Evolutionary conservation across 2,113 vertebrate genomes (phyloP), one percentile per base, ranked within the genome.

Genomic region (Amazona vittata): DNA sequence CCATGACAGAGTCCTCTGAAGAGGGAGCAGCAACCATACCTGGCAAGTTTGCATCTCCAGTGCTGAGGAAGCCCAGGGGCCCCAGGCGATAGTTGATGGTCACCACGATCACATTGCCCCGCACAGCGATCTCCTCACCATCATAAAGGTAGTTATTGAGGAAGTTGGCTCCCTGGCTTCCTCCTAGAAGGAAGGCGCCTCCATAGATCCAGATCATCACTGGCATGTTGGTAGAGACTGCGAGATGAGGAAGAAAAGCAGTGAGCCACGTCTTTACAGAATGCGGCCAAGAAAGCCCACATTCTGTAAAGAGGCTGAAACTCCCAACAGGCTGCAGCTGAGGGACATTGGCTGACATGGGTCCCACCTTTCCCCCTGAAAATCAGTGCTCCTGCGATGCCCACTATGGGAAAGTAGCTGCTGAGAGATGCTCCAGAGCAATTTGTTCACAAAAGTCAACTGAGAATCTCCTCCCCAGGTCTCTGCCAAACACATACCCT

Each of bases 201-300:
- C 99, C 99, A 0, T 97, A 99, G 95, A 99, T 98, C 98, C 97
- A 99, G 83, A 99, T 21, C 99, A 99, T 99, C 76, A 99, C 99
- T 0, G 99, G 99, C 89, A 99, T 78, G 52, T 97, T 82, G 5
- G 90, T 96, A 26, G 99, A 99, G 37, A 99, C 99, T 99, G 93
- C 5, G 43, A 60, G 55, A 53, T 31, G 65, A 53, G 43, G 39
- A 47, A 9, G 31, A 70, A 47, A 50, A 43, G 44, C 68, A 24
- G 9, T 67, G 64, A 96, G 69, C 10, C 21, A 25, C 25, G 18
- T 55, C 53, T 33, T 55, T 55, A 55, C 31, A 55, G 53, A 55
- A 33, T 20, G 6, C 8, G 41, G 35, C 69, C 59, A 74, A 49
- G 44, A 11, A 70, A 26, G n/a, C 25, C 57, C 41, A 14, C 2